These are phyloP conservation scores for Gymnocephalus cernua DNA, from an alignment of 2,113 vertebrate genomes.

Conservation along the genomic window DNA sequence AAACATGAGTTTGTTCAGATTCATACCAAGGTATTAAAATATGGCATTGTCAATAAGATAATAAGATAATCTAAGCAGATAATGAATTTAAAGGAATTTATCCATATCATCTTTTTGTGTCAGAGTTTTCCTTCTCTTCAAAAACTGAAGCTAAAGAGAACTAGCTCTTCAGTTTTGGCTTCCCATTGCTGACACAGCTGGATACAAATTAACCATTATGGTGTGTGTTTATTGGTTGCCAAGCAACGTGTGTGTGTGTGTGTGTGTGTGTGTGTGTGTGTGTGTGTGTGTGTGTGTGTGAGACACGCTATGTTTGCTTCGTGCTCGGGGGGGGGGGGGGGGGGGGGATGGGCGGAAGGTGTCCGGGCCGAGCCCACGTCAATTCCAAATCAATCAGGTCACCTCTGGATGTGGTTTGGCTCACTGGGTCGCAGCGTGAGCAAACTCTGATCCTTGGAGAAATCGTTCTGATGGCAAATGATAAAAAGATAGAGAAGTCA, in stretches of 20 bases:
- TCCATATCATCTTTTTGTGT: slow-evolving; percentile 14
- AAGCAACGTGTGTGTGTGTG: slow-evolving; percentile 31
- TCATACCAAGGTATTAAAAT: neutral
- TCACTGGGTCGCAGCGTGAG: slow-evolving; percentile 3
- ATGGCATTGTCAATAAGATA: neutral
- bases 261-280: slow-evolving; percentile 39
- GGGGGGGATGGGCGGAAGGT: no score
- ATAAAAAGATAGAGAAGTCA: slow-evolving; percentile 2
- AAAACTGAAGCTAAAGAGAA: slow-evolving; percentile 22
- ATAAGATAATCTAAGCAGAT: neutral
- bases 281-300: slow-evolving; percentile 20
- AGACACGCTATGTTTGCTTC: no score
- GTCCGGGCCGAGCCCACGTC: neutral
- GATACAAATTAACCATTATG: slow-evolving; percentile 71
- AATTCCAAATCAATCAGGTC: slow-evolving; percentile 37
- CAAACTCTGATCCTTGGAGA: slow-evolving; percentile 8
- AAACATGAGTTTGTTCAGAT: neutral
- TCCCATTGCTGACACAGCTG: slow-evolving; percentile 72
- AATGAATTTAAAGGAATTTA: neutral
- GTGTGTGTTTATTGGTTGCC: slow-evolving; percentile 65
- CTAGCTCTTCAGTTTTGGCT: slow-evolving; percentile 42
- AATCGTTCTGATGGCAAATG: slow-evolving; percentile 2
- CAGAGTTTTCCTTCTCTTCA: neutral
- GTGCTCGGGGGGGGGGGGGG: slow-evolving; percentile 11
- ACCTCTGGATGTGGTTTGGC: slow-evolving; percentile 7